phyloP scores from a whole-genome alignment of 1,140 invertebrate genomes.

The Microplitis demolitor region DNA sequence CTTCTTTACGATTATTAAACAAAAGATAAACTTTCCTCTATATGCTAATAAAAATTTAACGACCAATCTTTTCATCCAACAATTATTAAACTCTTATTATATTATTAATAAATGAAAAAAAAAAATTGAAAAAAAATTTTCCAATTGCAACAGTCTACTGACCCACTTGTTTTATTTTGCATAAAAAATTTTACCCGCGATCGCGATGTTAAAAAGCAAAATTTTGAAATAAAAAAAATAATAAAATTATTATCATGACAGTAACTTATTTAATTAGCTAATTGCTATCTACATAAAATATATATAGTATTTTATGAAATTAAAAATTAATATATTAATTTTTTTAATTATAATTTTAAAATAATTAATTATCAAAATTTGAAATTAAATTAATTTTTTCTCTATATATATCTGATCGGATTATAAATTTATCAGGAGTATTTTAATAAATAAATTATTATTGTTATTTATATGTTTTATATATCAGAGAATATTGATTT shows the following conservation, averaged over 20 bases:
- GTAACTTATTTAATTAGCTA: too few species aligned
- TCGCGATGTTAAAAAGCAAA: neutral
- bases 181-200: neutral
- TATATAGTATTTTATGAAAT: too few species aligned
- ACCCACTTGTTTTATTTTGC: conserved; percentile 12
- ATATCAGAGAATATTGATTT: too few species aligned
- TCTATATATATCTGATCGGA: too few species aligned
- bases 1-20: neutral
- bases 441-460: too few species aligned
- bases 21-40: neutral
- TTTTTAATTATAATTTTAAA: too few species aligned
- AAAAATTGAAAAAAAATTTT: conserved; percentile 4
- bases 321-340: too few species aligned
- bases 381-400: too few species aligned
- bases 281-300: too few species aligned
- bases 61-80: neutral
- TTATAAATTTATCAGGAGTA: too few species aligned
- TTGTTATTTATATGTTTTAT: too few species aligned
- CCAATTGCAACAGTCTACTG: conserved; percentile 14
- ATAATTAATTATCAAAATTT: too few species aligned
- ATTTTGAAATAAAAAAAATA: neutral
- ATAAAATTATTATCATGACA: neutral
- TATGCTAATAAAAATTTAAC: neutral
- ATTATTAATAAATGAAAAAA: neutral
- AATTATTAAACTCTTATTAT: neutral